These are phyloP conservation scores for Eumaeus atala DNA, from an alignment of 1,140 invertebrate species.

Conservation along the genomic window DNA sequence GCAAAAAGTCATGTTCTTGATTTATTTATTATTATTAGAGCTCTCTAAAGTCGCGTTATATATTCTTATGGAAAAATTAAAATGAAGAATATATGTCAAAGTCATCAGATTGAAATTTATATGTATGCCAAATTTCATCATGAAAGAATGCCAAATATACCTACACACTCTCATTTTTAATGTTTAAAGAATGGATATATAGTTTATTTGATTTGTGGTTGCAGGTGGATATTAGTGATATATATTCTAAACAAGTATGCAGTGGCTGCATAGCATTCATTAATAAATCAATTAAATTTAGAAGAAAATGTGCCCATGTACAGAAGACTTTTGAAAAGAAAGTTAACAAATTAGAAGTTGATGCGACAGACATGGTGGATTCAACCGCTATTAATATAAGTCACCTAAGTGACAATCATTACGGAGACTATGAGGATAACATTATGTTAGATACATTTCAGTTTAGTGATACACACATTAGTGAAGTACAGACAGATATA, in stretches of 20 bases:
- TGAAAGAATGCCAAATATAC: neutral
- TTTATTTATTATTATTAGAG: too few species aligned
- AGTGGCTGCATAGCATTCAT: conserved; percentile 42
- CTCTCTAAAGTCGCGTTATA: too few species aligned
- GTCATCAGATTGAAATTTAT: too few species aligned
- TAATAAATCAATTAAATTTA: conserved; percentile 48
- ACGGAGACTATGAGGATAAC: conserved; percentile 43
- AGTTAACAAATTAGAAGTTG: conserved; percentile 34
- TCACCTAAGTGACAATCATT: conserved; percentile 35
- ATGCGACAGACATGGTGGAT: conserved; percentile 25
- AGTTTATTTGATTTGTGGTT: too few species aligned
- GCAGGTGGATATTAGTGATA: conserved; percentile 45
- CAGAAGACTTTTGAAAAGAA: conserved; percentile 38
- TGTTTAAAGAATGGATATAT: too few species aligned
- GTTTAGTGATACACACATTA: conserved; percentile 20
- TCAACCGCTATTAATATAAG: conserved; percentile 35
- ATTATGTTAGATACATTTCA: conserved; percentile 40
- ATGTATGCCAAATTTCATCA: too few species aligned
- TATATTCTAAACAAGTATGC: conserved; percentile 50
- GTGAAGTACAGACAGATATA: conserved; percentile 4
- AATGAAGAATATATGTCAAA: too few species aligned
- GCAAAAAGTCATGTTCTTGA: too few species aligned
- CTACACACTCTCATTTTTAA: too few species aligned
- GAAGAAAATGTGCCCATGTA: conserved; percentile 43
- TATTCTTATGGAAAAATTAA: too few species aligned